A percentile compares a stretch with the other conserved stretches of the same genome.
Evolutionary conservation across 1,140 invertebrate genomes (phyloP).

Genomic region (Mamestra configurata): DNA sequence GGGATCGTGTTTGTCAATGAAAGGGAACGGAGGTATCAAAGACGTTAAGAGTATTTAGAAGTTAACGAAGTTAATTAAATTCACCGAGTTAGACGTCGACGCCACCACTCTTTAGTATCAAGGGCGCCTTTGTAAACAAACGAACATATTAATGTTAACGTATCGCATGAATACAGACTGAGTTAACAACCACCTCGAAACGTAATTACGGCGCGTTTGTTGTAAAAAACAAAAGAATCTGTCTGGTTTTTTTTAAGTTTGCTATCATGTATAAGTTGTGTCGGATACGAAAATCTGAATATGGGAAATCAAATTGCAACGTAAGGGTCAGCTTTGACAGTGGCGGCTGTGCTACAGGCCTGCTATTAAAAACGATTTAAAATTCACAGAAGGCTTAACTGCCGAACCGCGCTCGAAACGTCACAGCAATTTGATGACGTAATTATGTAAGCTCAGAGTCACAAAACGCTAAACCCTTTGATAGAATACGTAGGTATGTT

Average conservation of each 20-base stretch:
- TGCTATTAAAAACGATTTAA: slow-evolving; percentile 86
- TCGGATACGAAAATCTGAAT: slow-evolving; percentile 44
- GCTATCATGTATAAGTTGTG: slow-evolving; percentile 25
- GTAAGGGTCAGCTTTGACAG: slow-evolving; percentile 71
- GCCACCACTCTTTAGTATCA: slow-evolving; percentile 80
- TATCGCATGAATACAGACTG: slow-evolving; percentile 78
- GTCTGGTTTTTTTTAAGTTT: slow-evolving; percentile 43
- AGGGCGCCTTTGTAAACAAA: slow-evolving; percentile 83
- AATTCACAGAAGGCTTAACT: slow-evolving; percentile 84
- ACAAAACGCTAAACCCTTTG: slow-evolving; percentile 69
- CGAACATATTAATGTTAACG: slow-evolving; percentile 84
- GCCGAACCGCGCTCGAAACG: slow-evolving; percentile 68
- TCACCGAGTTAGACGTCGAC: slow-evolving; percentile 82
- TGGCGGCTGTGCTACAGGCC: slow-evolving; percentile 61
- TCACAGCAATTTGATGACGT: slow-evolving; percentile 78
- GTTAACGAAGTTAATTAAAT: slow-evolving; percentile 88
- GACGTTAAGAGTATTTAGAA: slow-evolving; percentile 87
- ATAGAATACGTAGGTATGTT: slow-evolving; percentile 47
- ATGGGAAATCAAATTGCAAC: slow-evolving; percentile 74
- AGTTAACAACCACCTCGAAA: slow-evolving; percentile 76
- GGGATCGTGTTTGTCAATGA: slow-evolving; percentile 80
- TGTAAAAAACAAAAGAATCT: slow-evolving; percentile 61
- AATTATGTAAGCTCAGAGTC: slow-evolving; percentile 75
- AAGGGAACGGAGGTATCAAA: slow-evolving; percentile 83
- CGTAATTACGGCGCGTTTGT: slow-evolving; percentile 76